Conservation (phyloP, 2,113 vertebrate genomes). For the Ramphastos sulfuratus region DNA sequence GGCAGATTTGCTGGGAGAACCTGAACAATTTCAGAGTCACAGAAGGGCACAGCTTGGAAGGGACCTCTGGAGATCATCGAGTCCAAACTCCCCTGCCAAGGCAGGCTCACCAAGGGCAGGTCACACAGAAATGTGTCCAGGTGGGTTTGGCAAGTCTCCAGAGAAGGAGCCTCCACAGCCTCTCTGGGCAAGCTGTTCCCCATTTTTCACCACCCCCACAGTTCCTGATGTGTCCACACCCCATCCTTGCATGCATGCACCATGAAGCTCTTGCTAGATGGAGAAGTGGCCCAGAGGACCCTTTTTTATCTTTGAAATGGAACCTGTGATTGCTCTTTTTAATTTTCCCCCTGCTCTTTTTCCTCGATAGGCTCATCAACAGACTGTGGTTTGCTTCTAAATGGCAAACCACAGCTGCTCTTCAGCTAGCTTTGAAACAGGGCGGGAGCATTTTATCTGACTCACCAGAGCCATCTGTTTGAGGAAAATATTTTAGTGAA, state of each 20-base stretch:
- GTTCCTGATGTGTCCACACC: not conserved
- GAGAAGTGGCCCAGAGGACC: not conserved
- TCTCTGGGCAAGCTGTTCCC: too few relatives aligned
- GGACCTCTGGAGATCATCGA: too few relatives aligned
- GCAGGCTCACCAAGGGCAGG: too few relatives aligned
- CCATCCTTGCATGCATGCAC: not conserved
- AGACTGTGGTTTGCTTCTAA: not conserved
- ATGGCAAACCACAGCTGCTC: not conserved
- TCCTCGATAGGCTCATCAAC: not conserved
- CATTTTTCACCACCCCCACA: too few relatives aligned
- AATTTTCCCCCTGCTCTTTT: not conserved
- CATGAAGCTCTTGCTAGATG: not conserved
- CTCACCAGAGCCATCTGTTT: constrained; percentile 56
- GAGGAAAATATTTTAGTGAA: constrained; percentile 39
- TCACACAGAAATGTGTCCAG: too few relatives aligned
- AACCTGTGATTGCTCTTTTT: not conserved
- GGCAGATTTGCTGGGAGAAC: not conserved
- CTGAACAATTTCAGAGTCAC: not conserved
- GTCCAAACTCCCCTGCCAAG: too few relatives aligned
- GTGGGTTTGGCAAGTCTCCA: too few relatives aligned
- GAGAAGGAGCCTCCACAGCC: too few relatives aligned
- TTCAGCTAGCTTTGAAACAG: constrained; percentile 1
- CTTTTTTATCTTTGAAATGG: not conserved
- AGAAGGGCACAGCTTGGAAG: too few relatives aligned
- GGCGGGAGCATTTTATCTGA: constrained; percentile 14